Evolutionary conservation across 2,113 vertebrate species (phyloP), one percentile per base, ranked within the genome.

Genomic region (Notothenia rossii): DNA sequence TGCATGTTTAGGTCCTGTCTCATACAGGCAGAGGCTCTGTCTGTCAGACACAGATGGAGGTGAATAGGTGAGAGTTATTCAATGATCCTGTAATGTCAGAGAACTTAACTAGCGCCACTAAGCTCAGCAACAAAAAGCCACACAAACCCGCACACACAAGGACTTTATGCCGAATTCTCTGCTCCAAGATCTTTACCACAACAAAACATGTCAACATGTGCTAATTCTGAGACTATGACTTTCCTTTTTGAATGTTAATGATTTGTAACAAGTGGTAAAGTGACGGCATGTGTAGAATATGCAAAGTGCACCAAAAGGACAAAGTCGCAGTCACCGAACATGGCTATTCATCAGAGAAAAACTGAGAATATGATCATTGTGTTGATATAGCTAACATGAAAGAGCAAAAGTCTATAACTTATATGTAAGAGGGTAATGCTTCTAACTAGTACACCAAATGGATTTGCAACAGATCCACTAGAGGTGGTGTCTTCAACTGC

Each of bases 281-380:
- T 85, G 81, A 92, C 73, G 40, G 70, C 56, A 90, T 79, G 67
- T 61, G 79, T 86, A 84, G 83, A 87, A 81, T 75, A 88, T 83
- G 85, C 73, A 81, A 88, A 89, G 88, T 83, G 83, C 88, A 91
- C 18, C 40, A 70, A 83, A 62, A 83, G 84, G 87, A 90, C 86
- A 88, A 75, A 72, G 40, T 60, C 53, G 68, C 69, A 77, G 79
- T 82, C 83, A 87, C 66, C 86, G 76, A 86, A 66, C 64, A 83
- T 45, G 61, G 82, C 36, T 25, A 86, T 86, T 90, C 72, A 88
- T 90, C 84, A 88, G 49, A 85, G n/a, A 68, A 63, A 13, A 89
- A 82, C 84, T 76, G 62, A 82, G 75, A 87, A 90, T 84, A 76
- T 86, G 84, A 90, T 90, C 79, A 87, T 75, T 77, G 82, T 90